Conservation (phyloP, 2,113 vertebrate species). For the Otocyon megalotis region DNA sequence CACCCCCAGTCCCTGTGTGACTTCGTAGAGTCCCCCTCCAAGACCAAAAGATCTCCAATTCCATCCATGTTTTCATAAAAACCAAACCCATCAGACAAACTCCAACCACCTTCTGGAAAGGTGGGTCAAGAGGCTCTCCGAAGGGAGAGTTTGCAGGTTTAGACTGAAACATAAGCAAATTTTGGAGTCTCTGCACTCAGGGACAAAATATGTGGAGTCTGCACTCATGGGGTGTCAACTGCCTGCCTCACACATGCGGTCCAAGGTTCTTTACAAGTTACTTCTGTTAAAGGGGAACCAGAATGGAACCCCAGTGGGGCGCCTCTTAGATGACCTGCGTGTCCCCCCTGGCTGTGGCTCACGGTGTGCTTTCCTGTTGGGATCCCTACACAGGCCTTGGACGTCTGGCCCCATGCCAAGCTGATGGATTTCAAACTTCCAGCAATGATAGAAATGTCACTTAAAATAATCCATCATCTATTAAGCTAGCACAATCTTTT, state of each 20-base stretch:
- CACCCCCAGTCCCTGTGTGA: neutral
- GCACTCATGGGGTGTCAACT: neutral
- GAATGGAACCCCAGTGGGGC: accelerated
- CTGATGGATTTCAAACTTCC: slow-evolving; percentile 27
- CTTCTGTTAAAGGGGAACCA: neutral
- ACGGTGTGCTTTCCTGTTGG: neutral
- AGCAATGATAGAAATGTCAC: slow-evolving; percentile 52
- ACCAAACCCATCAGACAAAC: neutral
- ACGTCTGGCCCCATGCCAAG: neutral
- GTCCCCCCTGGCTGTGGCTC: neutral
- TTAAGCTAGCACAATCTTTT: neutral
- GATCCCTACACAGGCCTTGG: neutral
- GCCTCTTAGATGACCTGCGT: neutral
- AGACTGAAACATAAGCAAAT: neutral
- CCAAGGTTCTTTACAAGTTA: neutral
- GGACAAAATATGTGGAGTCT: neutral
- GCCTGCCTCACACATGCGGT: accelerated
- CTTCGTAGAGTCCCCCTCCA: neutral
- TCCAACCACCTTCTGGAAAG: neutral
- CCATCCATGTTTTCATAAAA: neutral
- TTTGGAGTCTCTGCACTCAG: neutral
- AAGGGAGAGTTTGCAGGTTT: neutral
- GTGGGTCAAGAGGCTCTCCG: neutral
- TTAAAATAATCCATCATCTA: slow-evolving; percentile 54
- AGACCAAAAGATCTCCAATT: neutral